Evolutionary conservation across 2,113 vertebrate species (phyloP).

Genomic region (Mus pahari): DNA sequence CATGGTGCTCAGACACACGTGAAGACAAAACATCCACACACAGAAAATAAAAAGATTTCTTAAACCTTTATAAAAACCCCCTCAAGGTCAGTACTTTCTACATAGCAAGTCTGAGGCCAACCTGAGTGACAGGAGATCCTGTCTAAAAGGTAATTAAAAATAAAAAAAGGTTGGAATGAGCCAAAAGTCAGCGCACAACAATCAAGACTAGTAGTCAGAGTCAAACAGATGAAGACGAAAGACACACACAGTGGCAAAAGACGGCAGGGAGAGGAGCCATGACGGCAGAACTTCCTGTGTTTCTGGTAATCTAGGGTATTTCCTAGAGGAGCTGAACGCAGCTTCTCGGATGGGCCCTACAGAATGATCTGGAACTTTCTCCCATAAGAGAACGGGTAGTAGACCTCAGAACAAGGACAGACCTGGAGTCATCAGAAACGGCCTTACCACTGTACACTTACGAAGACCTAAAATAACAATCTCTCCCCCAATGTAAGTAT

Average conservation of each 20-base stretch:
- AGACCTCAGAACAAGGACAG: background rate
- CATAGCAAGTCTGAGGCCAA: background rate
- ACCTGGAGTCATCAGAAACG: background rate
- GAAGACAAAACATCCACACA: background rate
- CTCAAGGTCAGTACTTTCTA: background rate
- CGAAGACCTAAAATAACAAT: background rate
- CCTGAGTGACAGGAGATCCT: background rate
- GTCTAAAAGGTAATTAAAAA: background rate
- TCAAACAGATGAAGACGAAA: constrained; percentile 22
- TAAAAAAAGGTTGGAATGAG: background rate
- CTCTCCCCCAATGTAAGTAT: background rate
- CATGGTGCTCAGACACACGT: background rate
- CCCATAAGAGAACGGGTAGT: background rate
- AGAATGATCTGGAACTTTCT: constrained; percentile 1
- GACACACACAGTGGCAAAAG: background rate
- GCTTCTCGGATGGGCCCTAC: background rate
- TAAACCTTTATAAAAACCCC: background rate
- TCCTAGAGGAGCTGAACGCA: background rate
- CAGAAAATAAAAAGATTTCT: background rate
- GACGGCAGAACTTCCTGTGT: background rate
- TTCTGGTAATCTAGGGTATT: constrained; percentile 16
- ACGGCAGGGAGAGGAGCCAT: background rate
- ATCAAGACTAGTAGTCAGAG: background rate
- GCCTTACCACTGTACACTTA: background rate
- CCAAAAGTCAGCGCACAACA: constrained; percentile 33